Conservation (phyloP, 2,113 vertebrate genomes). For the Sinocyclocheilus anshuiensis region DNA sequence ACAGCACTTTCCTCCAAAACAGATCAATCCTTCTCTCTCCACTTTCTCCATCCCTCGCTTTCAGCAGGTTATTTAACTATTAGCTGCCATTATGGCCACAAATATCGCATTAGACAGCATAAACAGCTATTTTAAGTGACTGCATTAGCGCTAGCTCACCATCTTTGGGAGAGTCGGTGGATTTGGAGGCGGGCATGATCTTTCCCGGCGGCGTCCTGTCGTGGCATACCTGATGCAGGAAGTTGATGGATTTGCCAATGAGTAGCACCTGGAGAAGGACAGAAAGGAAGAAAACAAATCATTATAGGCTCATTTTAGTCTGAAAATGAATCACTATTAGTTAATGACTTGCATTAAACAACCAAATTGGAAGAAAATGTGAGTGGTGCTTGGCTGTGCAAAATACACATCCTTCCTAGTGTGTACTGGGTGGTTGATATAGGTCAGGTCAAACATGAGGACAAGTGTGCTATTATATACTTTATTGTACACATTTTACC, state of each 20-base stretch:
- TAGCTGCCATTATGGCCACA: background rate
- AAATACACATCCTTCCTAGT: too few species aligned
- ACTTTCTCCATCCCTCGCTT: slow-evolving; percentile 2
- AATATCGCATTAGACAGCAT: slow-evolving; percentile 10
- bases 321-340: background rate
- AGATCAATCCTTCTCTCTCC: slow-evolving; percentile 47
- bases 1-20: slow-evolving; percentile 38
- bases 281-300: background rate
- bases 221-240: slow-evolving; percentile 97
- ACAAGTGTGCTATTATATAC: too few species aligned
- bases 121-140: slow-evolving; percentile 41
- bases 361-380: background rate
- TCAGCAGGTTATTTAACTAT: slow-evolving; percentile 37
- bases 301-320: background rate
- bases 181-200: slow-evolving; percentile 84
- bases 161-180: slow-evolving; percentile 86
- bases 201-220: slow-evolving; percentile 90
- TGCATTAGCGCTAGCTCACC: slow-evolving; percentile 70
- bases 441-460: too few species aligned
- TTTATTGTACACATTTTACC: too few species aligned
- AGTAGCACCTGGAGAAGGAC: slow-evolving; percentile 83
- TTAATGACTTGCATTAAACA: background rate
- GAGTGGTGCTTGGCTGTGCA: background rate
- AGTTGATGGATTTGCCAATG: slow-evolving; percentile 99
- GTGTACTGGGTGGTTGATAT: too few species aligned